phyloP scores from a whole-genome alignment of 1,140 invertebrate genomes.

The Caenorhabditis tropicalis region DNA sequence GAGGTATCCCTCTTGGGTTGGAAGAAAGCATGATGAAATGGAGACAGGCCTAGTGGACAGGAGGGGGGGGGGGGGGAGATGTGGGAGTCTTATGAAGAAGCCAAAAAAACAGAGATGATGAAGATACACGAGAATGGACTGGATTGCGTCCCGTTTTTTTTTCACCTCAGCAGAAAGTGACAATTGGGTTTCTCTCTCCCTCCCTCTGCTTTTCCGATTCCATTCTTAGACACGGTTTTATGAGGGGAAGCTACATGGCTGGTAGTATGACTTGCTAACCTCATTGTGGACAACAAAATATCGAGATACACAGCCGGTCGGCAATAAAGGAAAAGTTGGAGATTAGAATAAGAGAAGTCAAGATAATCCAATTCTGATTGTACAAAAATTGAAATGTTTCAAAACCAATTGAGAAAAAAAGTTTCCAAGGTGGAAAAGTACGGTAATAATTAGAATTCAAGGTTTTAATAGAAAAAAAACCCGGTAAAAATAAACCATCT shows the following conservation, averaged over 20 bases:
- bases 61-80: not conserved
- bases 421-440: no score
- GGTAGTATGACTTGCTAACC: constrained; percentile 35
- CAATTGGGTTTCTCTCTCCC: constrained; percentile 12
- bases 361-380: no score
- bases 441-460: no score
- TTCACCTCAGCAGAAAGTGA: constrained; percentile 37
- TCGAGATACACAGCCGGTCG: not conserved
- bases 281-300: not conserved
- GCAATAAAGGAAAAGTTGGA: not conserved
- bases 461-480: no score
- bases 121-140: constrained; percentile 40
- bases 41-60: constrained; percentile 9
- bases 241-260: constrained; percentile 35
- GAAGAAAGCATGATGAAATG: constrained; percentile 37
- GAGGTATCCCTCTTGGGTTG: constrained; percentile 14
- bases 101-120: constrained; percentile 29
- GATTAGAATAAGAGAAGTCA: not conserved
- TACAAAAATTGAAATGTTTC: no score
- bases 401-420: no score
- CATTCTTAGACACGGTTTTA: constrained; percentile 43
- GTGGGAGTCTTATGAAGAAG: not conserved
- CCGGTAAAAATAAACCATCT: not conserved
- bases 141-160: constrained; percentile 43
- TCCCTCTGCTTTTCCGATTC: constrained; percentile 28